These are phyloP conservation scores for Drosophila paramelanica DNA, from an alignment of 2,888 invertebrate genomes.

Conservation along the genomic window DNA sequence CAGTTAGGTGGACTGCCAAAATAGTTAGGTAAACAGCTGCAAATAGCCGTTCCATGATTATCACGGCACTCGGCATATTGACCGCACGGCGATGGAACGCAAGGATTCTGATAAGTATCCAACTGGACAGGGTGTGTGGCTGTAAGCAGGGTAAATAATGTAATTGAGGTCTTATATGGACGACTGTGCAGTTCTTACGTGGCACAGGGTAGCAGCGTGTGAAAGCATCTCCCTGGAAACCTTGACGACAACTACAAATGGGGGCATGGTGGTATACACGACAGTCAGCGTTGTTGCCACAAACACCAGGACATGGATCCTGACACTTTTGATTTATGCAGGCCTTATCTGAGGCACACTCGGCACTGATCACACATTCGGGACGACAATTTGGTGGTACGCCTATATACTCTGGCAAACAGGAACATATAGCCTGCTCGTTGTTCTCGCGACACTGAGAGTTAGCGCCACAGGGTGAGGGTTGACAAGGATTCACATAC, in stretches of 20 bases:
- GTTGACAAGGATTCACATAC: conserved; percentile 87
- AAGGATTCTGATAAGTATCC: conserved; percentile 87
- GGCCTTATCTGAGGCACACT: conserved; percentile 87
- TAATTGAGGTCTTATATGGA: not conserved
- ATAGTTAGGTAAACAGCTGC: conserved; percentile 88
- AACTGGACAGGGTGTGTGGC: conserved; percentile 62
- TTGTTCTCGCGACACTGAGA: conserved; percentile 88
- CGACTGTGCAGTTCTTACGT: conserved; percentile 74
- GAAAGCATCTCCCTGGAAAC: conserved; percentile 91
- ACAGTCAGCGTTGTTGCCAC: conserved; percentile 89
- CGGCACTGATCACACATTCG: conserved; percentile 88
- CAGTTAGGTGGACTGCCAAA: conserved; percentile 90
- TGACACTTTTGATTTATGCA: conserved; percentile 88
- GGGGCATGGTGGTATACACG: conserved; percentile 91
- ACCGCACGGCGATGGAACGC: conserved; percentile 91
- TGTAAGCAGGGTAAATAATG: conserved; percentile 25
- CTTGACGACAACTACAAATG: conserved; percentile 89
- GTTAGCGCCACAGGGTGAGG: conserved; percentile 89
- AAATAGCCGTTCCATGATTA: conserved; percentile 87
- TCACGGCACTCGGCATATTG: conserved; percentile 89
- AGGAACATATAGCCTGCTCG: conserved; percentile 88
- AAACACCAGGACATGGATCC: conserved; percentile 88
- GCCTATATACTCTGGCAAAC: conserved; percentile 87
- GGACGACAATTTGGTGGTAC: conserved; percentile 89
- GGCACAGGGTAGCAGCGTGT: conserved; percentile 87